These are phyloP conservation scores for Steinernema scapterisci DNA, from an alignment of 2,888 invertebrate species.

Conservation along the genomic window DNA sequence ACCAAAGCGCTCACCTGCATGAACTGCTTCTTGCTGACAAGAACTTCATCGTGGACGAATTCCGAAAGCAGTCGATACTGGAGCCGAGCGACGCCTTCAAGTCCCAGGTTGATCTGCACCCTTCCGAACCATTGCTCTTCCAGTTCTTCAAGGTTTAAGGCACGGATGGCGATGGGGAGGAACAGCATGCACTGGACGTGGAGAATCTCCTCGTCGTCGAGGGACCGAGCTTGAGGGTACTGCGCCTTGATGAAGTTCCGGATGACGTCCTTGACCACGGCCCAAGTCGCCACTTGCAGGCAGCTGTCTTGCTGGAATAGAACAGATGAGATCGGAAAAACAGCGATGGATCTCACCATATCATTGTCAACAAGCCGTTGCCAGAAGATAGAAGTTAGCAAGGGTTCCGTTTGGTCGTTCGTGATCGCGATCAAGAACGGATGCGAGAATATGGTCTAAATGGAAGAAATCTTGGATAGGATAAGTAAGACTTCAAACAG, in stretches of 20 bases:
- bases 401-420: conserved; percentile 57
- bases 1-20: conserved; percentile 39
- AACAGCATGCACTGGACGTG: conserved; percentile 55
- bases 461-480: too few relatives aligned
- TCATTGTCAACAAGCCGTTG: conserved; percentile 48
- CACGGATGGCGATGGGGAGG: conserved; percentile 36
- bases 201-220: conserved; percentile 45
- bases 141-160: neutral
- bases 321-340: too few relatives aligned
- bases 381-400: conserved; percentile 57
- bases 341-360: neutral
- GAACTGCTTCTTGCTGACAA: conserved; percentile 48
- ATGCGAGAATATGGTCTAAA: conserved; percentile 47
- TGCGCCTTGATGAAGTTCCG: conserved; percentile 51
- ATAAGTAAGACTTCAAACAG: too few relatives aligned
- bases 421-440: conserved; percentile 59
- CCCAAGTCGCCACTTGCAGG: conserved; percentile 37
- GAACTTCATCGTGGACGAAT: conserved; percentile 37
- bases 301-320: neutral
- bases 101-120: conserved; percentile 11
- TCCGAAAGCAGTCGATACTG: conserved; percentile 47
- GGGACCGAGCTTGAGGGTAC: conserved; percentile 46
- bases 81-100: conserved; percentile 33
- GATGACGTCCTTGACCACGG: conserved; percentile 42
- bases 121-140: neutral